Evolutionary conservation across 2,797 vertebrate species (phyloP), one percentile per base, ranked within the genome.

Genomic region (Etheostoma perlongum): DNA sequence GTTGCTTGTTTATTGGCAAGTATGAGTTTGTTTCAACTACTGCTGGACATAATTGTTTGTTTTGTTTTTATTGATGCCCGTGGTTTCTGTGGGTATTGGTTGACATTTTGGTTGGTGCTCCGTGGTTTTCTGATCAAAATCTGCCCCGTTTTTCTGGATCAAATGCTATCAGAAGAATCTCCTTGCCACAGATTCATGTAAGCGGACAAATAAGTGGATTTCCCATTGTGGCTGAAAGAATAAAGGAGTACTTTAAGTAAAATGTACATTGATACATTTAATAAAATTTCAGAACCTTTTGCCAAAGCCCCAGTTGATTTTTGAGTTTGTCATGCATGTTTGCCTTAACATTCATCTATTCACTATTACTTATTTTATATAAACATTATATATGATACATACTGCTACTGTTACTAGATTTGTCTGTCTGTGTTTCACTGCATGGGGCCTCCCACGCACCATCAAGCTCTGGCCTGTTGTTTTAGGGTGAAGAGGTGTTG

Each of bases 21-120:
- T 65, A 55, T 58, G 53, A 52, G 15, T 46, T 58, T 67, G 46
- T 71, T 73, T 61, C 58, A 61, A 65, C 33, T 48, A 25, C 54
- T 61, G 48, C 30, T 47, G 19, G 27, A 63, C 19, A 21, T 19
- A 6, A 23, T 44, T 59, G 58, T 77, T 74, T 71, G 27, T 71
- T 80, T 64, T 63, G 21, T 57, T 79, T 67, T 53, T 66, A 44
- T 73, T 55, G 25, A 54, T 62, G 64, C 55, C 36, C 4, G 64
- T 44, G 76, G 84, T 82, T 85, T 76, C 33, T 70, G 70, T 73
- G 82, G 73, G 60, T 68, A 75, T 85, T 64, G 52, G 21, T 48
- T 4, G 52, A 64, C 21, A 33, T 76, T 74, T 77, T 53, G 51
- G 14, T 19, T 44, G 52, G 67, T 33, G 54, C 27, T 72, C 21